Evolutionary conservation across 2,113 vertebrate genomes (phyloP), one percentile per base, ranked within the genome.

Genomic region (Trichomycterus rosablanca): DNA sequence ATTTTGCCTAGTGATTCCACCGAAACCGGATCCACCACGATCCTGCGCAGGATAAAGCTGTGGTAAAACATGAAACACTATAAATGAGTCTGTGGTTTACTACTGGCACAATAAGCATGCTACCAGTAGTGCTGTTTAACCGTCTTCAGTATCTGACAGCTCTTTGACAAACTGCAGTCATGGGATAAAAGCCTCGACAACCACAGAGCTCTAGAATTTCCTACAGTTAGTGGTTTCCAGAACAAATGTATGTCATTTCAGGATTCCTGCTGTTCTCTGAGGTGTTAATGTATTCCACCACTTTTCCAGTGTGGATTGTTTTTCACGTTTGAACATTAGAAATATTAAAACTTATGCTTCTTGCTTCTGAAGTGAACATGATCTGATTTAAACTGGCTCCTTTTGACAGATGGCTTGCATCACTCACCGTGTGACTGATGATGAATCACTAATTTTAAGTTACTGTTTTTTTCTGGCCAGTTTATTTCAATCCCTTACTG

Each of bases 221-320:
- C 37, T 26, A 53, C n/a, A 63, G 39, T n/a, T 35, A 20, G 23
- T 51, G 59, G 23, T 62, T 62, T 51, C 24, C 11, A 32, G 23
- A n/a, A 35, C 37, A 50, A 40, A 23, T 2, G 40, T 48, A 15
- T 19, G 5, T 39, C 30, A 16, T 48, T 66, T 61, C 48, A 45
- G 11, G 67, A 59, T 16, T n/a, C 42, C 15, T 48, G 3, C 15
- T 74, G 62, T 62, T 71, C 75, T 74, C 69, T 7, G 48, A 42
- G 35, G 48, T 63, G 26, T 34, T 44, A 22, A 53, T 43, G 39
- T 16, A 53, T 53, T 63, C 26, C 5, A 43, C 16, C 5, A 10
- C 18, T 23, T 43, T 42, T 52, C 35, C 22, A 40, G 16, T 32
- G 24, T 35, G 34, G 19, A 34, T 53, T 53, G 10, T 53, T 16